A percentile compares a stretch with the other conserved stretches of the same genome.
Conservation (phyloP, 2,113 vertebrate species). For the Paracanthobrama guichenoti region DNA sequence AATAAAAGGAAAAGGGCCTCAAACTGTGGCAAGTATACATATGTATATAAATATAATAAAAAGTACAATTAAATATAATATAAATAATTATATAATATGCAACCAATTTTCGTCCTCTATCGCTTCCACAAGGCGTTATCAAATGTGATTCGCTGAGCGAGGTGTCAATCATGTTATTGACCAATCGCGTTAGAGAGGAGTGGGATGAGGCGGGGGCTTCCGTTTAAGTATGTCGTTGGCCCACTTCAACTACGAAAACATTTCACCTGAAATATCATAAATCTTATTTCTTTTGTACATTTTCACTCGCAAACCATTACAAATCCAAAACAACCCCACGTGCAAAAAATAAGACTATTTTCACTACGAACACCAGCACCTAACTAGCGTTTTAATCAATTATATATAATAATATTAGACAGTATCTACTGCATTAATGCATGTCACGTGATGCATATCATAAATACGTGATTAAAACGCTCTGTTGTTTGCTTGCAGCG, state of each 20-base stretch:
- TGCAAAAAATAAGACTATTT: neutral
- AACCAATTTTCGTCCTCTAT: too few species aligned
- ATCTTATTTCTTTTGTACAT: neutral
- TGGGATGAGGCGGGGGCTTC: neutral
- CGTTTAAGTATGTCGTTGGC: neutral
- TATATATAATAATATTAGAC: neutral
- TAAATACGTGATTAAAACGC: neutral
- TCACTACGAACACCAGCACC: neutral
- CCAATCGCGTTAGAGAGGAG: conserved; percentile 16
- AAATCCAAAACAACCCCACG: neutral
- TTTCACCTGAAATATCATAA: neutral
- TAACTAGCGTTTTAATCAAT: neutral
- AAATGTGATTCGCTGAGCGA: conserved; percentile 24
- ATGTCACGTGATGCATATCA: neutral
- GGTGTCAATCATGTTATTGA: neutral
- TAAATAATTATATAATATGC: too few species aligned
- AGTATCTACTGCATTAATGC: neutral
- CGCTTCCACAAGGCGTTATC: neutral
- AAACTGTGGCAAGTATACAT: too few species aligned
- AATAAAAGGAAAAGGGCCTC: neutral
- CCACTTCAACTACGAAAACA: neutral
- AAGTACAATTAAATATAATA: too few species aligned
- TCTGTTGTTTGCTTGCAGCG: neutral
- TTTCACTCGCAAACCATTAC: neutral
- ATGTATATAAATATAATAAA: too few species aligned